A percentile compares a stretch with the other conserved stretches of the same genome.
Conservation (phyloP, 1,140 invertebrate genomes). For the Orius insidiosus region DNA sequence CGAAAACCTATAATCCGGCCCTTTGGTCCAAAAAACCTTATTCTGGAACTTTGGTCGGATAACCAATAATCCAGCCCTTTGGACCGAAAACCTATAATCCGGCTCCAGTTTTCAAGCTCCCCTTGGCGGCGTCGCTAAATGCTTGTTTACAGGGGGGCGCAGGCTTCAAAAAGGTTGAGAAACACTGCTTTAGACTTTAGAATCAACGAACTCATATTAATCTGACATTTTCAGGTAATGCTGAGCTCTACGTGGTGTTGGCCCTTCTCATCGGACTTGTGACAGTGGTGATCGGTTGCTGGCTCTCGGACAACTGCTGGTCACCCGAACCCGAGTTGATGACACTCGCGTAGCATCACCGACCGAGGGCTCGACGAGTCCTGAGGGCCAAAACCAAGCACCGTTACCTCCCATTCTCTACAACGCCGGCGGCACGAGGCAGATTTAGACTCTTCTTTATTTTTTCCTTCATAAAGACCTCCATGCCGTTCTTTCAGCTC, state of each 20-base stretch:
- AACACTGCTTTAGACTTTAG: too few species aligned
- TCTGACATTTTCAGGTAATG: constrained; percentile 44
- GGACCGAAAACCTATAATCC: too few species aligned
- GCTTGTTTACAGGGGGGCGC: too few species aligned
- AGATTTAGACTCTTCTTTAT: constrained; percentile 12
- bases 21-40: too few species aligned
- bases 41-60: too few species aligned
- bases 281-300: constrained; percentile 51
- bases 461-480: not conserved
- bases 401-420: constrained; percentile 11
- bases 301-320: constrained; percentile 57
- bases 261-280: constrained; percentile 48
- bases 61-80: too few species aligned
- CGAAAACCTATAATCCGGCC: too few species aligned
- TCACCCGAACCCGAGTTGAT: constrained; percentile 47
- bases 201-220: too few species aligned
- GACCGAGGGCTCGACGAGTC: constrained; percentile 15
- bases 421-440: constrained; percentile 13
- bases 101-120: too few species aligned
- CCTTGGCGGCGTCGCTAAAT: too few species aligned
- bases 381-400: constrained; percentile 11
- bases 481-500: not conserved
- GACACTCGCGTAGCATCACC: constrained; percentile 39
- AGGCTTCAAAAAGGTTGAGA: too few species aligned
- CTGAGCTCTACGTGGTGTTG: constrained; percentile 50